Evolutionary conservation across 2,888 invertebrate species (phyloP).

Genomic region (Eumacrocentrus americanus): DNA sequence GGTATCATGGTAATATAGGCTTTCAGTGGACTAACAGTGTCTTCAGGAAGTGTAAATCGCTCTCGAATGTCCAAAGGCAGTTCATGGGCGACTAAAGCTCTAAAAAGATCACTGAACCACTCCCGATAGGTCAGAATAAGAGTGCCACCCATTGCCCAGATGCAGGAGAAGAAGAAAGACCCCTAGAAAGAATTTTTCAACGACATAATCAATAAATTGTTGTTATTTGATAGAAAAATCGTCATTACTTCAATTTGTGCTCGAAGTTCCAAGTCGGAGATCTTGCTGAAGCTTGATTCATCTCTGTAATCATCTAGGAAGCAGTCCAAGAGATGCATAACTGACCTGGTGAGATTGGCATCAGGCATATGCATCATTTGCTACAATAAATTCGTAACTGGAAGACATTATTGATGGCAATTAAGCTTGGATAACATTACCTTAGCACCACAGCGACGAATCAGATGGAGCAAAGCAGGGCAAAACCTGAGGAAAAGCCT

Average conservation of each 20-base stretch:
- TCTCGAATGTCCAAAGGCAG: conserved; percentile 73
- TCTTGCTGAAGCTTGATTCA: conserved; percentile 71
- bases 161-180: conserved; percentile 88
- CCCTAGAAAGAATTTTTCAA: conserved; percentile 66
- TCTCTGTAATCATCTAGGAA: conserved; percentile 86
- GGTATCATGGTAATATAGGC: conserved; percentile 85
- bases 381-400: conserved; percentile 57
- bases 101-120: conserved; percentile 75
- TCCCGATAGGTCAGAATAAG: conserved; percentile 74
- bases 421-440: conserved; percentile 55
- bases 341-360: conserved; percentile 77
- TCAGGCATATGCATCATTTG: conserved; percentile 88
- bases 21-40: conserved; percentile 63
- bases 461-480: conserved; percentile 77
- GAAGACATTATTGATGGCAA: not conserved
- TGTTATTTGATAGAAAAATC: not conserved
- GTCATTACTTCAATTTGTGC: conserved; percentile 79
- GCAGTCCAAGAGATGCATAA: conserved; percentile 88
- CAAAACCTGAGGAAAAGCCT: conserved; percentile 81
- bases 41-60: conserved; percentile 64
- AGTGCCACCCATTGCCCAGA: conserved; percentile 91
- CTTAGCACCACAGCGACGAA: conserved; percentile 74
- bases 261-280: conserved; percentile 80
- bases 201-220: not conserved
- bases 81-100: conserved; percentile 80